A percentile compares a stretch with the other conserved stretches of the same genome.
phyloP scores from a whole-genome alignment of 2,888 invertebrate species.

The Acleris literana region DNA sequence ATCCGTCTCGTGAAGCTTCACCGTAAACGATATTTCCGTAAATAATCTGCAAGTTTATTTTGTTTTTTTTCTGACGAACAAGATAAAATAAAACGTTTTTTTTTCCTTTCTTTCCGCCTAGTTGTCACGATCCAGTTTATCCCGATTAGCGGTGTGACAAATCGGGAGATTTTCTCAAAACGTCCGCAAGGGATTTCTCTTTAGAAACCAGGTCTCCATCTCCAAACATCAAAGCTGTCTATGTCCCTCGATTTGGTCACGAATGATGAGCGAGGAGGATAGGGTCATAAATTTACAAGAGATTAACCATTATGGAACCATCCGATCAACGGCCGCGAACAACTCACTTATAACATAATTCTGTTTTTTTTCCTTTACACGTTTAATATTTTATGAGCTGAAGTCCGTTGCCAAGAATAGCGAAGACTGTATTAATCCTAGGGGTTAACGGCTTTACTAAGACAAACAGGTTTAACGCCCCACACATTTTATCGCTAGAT shows the following conservation, averaged over 20 bases:
- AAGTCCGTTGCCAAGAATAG: slow-evolving; percentile 23
- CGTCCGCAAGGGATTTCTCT: slow-evolving; percentile 24
- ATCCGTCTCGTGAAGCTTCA: background rate
- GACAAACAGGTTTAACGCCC: background rate
- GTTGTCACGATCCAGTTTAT: slow-evolving; percentile 35
- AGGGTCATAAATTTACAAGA: too few species aligned
- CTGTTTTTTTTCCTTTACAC: slow-evolving; percentile 1
- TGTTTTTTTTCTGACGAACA: slow-evolving; percentile 9
- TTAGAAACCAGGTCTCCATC: slow-evolving; percentile 5
- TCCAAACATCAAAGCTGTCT: too few species aligned
- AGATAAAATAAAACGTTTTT: slow-evolving; percentile 22
- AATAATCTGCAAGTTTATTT: background rate
- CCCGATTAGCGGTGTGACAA: slow-evolving; percentile 34
- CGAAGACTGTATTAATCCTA: slow-evolving; percentile 9
- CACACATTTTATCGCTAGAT: background rate
- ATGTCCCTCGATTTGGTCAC: too few species aligned
- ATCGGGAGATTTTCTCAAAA: slow-evolving; percentile 30
- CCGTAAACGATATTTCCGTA: slow-evolving; percentile 8
- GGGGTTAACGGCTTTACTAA: slow-evolving; percentile 11
- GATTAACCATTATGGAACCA: background rate
- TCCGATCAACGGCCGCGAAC: slow-evolving; percentile 11
- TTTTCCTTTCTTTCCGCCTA: slow-evolving; percentile 23
- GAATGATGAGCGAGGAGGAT: too few species aligned
- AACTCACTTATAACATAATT: slow-evolving; percentile 19
- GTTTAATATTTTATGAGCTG: slow-evolving; percentile 10